A percentile compares a stretch with the other conserved stretches of the same genome.
phyloP scores from a whole-genome alignment of 1,140 invertebrate species.

The Tyrophagus putrescentiae region DNA sequence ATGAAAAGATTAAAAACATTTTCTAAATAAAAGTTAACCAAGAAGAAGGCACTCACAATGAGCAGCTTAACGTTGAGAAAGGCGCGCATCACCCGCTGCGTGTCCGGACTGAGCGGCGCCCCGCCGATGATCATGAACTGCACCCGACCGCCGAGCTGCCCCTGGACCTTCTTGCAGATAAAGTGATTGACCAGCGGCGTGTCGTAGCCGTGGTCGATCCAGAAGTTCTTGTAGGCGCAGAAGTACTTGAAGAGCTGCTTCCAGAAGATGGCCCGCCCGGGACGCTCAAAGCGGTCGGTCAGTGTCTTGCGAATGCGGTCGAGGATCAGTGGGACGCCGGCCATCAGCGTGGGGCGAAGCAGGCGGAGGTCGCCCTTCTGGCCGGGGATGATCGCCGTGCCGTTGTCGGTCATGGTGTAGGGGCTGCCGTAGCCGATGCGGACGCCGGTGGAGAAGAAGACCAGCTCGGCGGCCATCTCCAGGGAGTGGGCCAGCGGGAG shows the following conservation, averaged over 20 bases:
- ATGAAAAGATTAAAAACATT: background rate
- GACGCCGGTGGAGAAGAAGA: constrained; percentile 11
- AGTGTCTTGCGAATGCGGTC: constrained; percentile 90
- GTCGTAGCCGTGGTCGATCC: constrained; percentile 32
- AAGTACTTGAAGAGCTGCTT: constrained; percentile 75
- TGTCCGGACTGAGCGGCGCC: constrained; percentile 81
- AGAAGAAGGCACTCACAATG: constrained; percentile 3
- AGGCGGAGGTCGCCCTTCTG: constrained; percentile 64
- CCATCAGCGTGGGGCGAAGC: constrained; percentile 78
- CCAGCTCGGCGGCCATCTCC: constrained; percentile 25
- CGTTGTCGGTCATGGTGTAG: constrained; percentile 34
- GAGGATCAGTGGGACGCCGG: constrained; percentile 84
- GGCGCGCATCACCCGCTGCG: constrained; percentile 42
- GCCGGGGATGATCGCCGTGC: constrained; percentile 56
- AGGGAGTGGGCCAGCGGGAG: constrained; percentile 31
- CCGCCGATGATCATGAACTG: constrained; percentile 79
- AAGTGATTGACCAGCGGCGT: constrained; percentile 33
- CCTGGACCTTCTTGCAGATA: constrained; percentile 57
- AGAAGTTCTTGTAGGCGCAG: constrained; percentile 74
- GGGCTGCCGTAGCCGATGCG: constrained; percentile 32
- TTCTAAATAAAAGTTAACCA: background rate
- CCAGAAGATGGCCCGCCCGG: constrained; percentile 47
- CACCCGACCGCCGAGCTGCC: constrained; percentile 68
- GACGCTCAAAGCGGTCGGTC: constrained; percentile 64
- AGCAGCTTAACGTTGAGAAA: constrained; percentile 15